Conservation (phyloP, 1,140 invertebrate genomes). For the Ceratitis capitata region DNA sequence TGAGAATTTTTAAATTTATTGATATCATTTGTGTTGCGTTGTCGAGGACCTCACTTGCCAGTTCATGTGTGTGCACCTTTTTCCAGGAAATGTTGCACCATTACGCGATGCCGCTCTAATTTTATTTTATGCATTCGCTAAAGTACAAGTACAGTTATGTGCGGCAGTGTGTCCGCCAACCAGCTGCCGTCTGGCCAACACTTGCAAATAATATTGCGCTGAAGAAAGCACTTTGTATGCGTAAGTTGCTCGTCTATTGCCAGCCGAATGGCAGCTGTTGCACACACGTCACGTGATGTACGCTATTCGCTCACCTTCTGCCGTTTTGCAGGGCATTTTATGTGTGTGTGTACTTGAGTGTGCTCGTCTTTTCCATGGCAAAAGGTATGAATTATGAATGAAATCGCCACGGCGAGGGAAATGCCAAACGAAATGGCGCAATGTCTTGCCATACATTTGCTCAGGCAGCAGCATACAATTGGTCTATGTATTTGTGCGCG, state of each 20-base stretch:
- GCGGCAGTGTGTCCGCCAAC: not conserved
- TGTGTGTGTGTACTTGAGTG: too few relatives aligned
- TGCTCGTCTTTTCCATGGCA: not conserved
- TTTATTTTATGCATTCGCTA: not conserved
- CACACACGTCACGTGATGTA: constrained; percentile 30
- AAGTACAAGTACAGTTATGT: not conserved
- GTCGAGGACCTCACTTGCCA: not conserved
- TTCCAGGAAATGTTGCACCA: not conserved
- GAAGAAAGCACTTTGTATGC: constrained; percentile 28
- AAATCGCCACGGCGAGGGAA: constrained; percentile 8
- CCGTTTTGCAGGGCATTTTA: constrained; percentile 9
- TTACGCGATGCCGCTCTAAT: not conserved
- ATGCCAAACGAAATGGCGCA: not conserved
- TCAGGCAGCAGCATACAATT: not conserved
- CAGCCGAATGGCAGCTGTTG: constrained; percentile 18
- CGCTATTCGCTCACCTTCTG: not conserved
- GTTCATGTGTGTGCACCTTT: not conserved
- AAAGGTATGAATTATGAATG: constrained; percentile 37
- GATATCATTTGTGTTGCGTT: constrained; percentile 6
- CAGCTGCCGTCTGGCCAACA: not conserved
- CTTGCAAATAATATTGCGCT: not conserved
- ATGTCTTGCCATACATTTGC: constrained; percentile 14
- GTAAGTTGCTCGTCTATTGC: constrained; percentile 34
- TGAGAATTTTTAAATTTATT: constrained; percentile 28
- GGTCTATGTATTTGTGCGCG: not conserved